phyloP scores from a whole-genome alignment of 1,140 invertebrate species.

The Himalopsyche phryganea region DNA sequence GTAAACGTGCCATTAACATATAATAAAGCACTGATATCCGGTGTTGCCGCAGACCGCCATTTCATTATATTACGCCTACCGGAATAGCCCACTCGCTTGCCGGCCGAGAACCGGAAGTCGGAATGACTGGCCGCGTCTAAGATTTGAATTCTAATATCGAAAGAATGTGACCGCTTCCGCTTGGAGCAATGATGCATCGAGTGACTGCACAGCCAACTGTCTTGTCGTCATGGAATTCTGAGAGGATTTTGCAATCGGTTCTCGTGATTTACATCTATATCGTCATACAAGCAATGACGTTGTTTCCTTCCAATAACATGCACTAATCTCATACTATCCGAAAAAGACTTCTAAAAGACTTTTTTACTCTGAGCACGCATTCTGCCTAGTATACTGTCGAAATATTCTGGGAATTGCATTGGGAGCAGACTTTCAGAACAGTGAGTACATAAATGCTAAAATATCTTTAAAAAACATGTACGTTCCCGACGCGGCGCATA shows the following conservation, averaged over 20 bases:
- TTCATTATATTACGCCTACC: conserved; percentile 14
- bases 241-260: not conserved
- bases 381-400: too few species aligned
- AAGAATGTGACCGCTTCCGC: conserved; percentile 17
- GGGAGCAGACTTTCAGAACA: too few species aligned
- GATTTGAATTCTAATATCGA: conserved; percentile 20
- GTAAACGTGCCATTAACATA: conserved; percentile 13
- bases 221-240: not conserved
- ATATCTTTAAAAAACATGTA: too few species aligned
- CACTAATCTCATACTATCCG: too few species aligned
- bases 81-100: conserved; percentile 24
- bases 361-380: too few species aligned
- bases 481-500: too few species aligned
- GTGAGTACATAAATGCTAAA: too few species aligned
- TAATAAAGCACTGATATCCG: conserved; percentile 23
- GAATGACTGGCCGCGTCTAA: conserved; percentile 23
- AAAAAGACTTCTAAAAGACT: too few species aligned
- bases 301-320: too few species aligned
- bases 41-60: conserved; percentile 19
- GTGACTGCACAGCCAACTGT: not conserved
- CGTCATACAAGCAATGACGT: too few species aligned
- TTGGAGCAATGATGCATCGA: not conserved
- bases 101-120: conserved; percentile 27
- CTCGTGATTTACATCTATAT: too few species aligned
- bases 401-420: too few species aligned